A percentile compares a stretch with the other conserved stretches of the same genome.
phyloP scores from a whole-genome alignment of 2,888 invertebrate species.

The Amaurobius ferox region DNA sequence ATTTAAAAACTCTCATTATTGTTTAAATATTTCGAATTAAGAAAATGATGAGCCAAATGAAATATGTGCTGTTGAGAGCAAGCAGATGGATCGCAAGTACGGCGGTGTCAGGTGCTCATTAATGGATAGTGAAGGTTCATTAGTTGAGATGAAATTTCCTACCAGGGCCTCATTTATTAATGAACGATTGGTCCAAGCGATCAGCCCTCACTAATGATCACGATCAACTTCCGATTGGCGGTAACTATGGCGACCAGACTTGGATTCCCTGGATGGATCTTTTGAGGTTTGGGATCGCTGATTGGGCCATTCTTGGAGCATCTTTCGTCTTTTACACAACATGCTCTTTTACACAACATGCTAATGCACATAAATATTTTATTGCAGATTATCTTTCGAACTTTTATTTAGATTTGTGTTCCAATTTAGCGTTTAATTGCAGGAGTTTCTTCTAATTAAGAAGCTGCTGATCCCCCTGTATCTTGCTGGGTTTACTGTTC shows the following conservation, averaged over 20 bases:
- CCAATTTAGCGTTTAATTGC: too few relatives aligned
- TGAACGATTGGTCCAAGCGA: constrained; percentile 66
- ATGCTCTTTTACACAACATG: too few relatives aligned
- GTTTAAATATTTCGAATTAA: background rate
- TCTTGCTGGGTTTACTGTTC: too few relatives aligned
- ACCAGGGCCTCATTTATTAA: constrained; percentile 64
- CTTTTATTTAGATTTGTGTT: too few relatives aligned
- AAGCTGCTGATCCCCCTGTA: too few relatives aligned
- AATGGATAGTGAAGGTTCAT: constrained; percentile 56
- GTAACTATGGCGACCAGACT: constrained; percentile 42
- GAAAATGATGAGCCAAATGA: background rate
- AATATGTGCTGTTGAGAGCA: background rate
- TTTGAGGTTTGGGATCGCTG: too few relatives aligned
- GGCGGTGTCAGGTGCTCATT: constrained; percentile 66
- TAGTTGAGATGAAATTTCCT: constrained; percentile 63
- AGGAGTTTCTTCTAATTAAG: too few relatives aligned
- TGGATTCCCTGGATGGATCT: background rate
- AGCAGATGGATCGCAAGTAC: constrained; percentile 9
- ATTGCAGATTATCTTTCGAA: too few relatives aligned
- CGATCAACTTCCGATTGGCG: constrained; percentile 49
- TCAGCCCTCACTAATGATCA: constrained; percentile 62
- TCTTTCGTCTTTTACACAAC: too few relatives aligned
- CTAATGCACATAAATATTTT: too few relatives aligned
- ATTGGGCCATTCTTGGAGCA: too few relatives aligned
- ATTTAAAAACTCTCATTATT: background rate